Base-by-base conservation (phyloP, 64 coral and sea anemone species). In the Trachythela sp. region DNA sequence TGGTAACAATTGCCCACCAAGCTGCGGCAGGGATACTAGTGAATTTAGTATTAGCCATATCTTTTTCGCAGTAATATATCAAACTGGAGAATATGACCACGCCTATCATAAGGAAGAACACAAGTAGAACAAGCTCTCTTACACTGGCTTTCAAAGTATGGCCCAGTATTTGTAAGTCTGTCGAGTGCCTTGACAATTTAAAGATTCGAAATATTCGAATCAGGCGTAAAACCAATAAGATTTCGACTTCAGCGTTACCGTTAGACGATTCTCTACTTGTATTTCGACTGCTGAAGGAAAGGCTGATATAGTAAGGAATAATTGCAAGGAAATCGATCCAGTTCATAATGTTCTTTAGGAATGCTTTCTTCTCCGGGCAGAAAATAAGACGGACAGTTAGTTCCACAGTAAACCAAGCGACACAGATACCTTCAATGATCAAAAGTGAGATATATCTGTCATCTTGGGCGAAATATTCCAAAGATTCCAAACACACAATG, bases 1-100 rank as follows among this genome's bases (percentile, higher is more conserved):
- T 99, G 33, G 96, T 99, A 31, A 99, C 96, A 49, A 99, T 94
- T 39, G 96, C 96, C 93, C 93, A 99, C 96, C 96, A 99, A 84
- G 91, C 92, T 0, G 96, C 87, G 76, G 92, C 91, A 0, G 96
- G 96, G 80, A 99, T 99, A 70, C 89, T 93, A 4, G 77, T 54
- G 49, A 99, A 99, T n/a, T 93, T 87, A 36, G 89, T 87, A 22
- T 86, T 84, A 17, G 84, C 48, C 9, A 77, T 33, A 36, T 87
- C 87, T 33, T 92, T 94, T 40, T 99, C 96, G 39, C 94, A 40
- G 43, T 99, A 99, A 70, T 93, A 99, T 13, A 99, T 89, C 0
- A 89, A 36, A 29, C 96, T 94, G n/a, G 96, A 90, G 83, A 94
- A 99, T 6, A 99, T 83, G 10, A 99, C 88, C 29, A 90, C 70